Evolutionary conservation across 2,113 vertebrate species (phyloP), one percentile per base, ranked within the genome.

Genomic region (Hippocampus guttulatus): DNA sequence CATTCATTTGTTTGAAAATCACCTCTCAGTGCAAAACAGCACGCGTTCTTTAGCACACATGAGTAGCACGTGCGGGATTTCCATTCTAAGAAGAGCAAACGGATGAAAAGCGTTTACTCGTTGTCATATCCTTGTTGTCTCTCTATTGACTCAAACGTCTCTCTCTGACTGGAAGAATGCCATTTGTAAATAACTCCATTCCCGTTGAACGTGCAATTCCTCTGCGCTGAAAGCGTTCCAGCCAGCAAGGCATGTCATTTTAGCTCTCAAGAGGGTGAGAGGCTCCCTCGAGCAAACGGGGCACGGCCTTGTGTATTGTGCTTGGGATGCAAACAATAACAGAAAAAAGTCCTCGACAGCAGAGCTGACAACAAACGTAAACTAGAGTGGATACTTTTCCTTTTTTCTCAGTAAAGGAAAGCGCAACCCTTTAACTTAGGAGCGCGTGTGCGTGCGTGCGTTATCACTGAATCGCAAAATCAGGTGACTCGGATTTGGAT

Each of bases 151-250:
- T 78, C 67, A 69, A 27, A 43, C 55, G 33, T 38, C 16, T 66
- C 41, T 67, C 9, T 40, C 20, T 77, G 25, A 3, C 64, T 80
- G 79, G 57, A 79, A 69, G 67, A 78, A 78, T 66, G 58, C 55
- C 38, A 79, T 79, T 76, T 77, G 65, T 75, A 79, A 88, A 78
- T 64, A 52, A 79, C 76, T 78, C 75, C 58, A 3, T 79, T 82
- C 80, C 82, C 15, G 49, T 23, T 67, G 52, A 78, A 83, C 87
- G 71, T 81, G 71, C 70, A 83, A 70, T 80, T 64, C 73, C 68
- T 80, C 64, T 68, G 78, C 80, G 77, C 57, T 62, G 69, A 76
- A 80, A 77, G 75, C 69, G 76, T 67, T 69, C 71, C 3, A 45
- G 49, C 70, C 70, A 74, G 54, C 76, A 79, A 76, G 83, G 73